Base-by-base conservation (phyloP, 2,888 invertebrate genomes). In the Ellobium chinense region DNA sequence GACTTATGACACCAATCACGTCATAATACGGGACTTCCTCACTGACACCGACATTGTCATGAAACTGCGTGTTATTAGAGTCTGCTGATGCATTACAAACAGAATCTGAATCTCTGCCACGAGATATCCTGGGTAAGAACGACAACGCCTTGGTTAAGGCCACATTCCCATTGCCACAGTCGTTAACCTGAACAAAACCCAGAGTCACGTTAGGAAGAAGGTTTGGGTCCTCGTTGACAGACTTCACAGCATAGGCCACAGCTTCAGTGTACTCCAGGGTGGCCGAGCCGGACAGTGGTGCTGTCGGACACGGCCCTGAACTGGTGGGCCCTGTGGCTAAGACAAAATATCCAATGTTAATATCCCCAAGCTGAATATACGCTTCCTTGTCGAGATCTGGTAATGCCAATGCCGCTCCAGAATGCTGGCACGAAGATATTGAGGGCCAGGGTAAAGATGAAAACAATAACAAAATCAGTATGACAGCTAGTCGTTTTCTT, bases 181-280 rank as follows among this genome's bases (percentile, higher is more conserved):
- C 88, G 70, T 89, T 89, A 18, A 88, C 66, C 9, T 88, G 84
- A 56, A 85, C 85, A 36, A 84, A 86, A 1, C 89, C 89, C 5
- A 89, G 82, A 3, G 72, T 78, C 2, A 85, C 46, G 39, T 85
- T 81, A 2, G 85, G 85, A n/a, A 89, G 84, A 9, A 88, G 62
- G 36, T 74, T 58, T 3, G 77, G 27, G 24, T 79, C 66, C 14
- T 76, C 37, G 83, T 89, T 89, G 58, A 89, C 83, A n/a, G 72
- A 21, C 1, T 84, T 60, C 21, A 89, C 81, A 73, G 87, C 87
- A 73, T 78, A 89, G 9, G 83, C 83, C 70, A 89, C 78, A 4
- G 88, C 87, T 74, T 89, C 89, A 2, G 86, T 83, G 54, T 82
- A 75, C 79, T 88, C 88, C 2, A 89, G 79, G 7, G 85, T 82